A percentile compares a stretch with the other conserved stretches of the same genome.
Conservation (phyloP, 2,888 invertebrate genomes). For the Yponomeuta plumbellus region DNA sequence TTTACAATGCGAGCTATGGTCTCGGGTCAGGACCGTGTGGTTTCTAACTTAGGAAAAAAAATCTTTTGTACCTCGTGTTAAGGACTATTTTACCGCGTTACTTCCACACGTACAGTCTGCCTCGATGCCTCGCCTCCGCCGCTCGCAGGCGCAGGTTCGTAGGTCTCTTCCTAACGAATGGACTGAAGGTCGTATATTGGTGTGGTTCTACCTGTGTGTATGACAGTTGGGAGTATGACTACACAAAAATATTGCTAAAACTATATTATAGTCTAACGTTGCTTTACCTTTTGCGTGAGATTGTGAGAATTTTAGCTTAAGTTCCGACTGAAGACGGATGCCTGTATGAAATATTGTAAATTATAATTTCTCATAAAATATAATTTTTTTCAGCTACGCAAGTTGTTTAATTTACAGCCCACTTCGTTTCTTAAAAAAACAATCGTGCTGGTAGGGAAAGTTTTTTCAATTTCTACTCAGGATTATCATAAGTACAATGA, state of each 20-base stretch:
- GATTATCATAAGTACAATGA: no score
- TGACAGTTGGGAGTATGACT: conserved; percentile 64
- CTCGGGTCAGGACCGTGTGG: background rate
- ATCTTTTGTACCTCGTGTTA: conserved; percentile 2
- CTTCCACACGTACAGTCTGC: conserved; percentile 18
- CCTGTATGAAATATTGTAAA: conserved; percentile 78
- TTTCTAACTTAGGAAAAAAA: conserved; percentile 2
- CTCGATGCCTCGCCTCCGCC: conserved; percentile 33
- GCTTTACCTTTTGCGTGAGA: conserved; percentile 78
- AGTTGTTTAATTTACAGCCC: conserved; percentile 42
- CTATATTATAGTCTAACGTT: conserved; percentile 78
- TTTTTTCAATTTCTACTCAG: no score
- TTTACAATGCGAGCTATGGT: background rate
- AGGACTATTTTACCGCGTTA: background rate
- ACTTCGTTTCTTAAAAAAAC: conserved; percentile 31
- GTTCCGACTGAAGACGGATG: conserved; percentile 78
- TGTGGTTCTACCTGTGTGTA: conserved; percentile 51
- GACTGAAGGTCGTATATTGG: conserved; percentile 52
- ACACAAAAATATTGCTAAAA: conserved; percentile 71
- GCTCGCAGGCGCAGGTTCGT: conserved; percentile 36
- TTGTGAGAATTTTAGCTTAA: conserved; percentile 77
- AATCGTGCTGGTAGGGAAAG: no score
- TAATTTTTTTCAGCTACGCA: conserved; percentile 76
- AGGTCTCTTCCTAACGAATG: conserved; percentile 47
- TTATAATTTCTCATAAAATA: conserved; percentile 79